Evolutionary conservation across 2,113 vertebrate species (phyloP), one percentile per base, ranked within the genome.

Genomic region (Sphaerodactylus townsendi): DNA sequence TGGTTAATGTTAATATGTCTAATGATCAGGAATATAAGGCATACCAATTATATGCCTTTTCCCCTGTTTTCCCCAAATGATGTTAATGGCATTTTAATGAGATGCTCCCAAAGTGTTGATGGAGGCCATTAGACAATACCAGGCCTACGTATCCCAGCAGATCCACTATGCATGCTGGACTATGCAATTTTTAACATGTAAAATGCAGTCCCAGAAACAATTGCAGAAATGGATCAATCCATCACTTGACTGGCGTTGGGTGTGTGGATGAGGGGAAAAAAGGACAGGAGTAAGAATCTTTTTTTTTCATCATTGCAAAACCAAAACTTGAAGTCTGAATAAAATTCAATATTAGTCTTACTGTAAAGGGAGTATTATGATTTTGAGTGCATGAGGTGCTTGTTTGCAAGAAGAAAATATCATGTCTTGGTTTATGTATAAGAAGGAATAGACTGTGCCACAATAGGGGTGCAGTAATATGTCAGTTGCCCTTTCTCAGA

Each of bases 401-500:
- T 17, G 15, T 77, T 71, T 77, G 35, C 85, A 79, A 37, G 74
- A 74, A 86, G 41, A 53, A 71, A 50, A 62, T 19, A 25, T 28
- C 73, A 85, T 37, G 69, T 3, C 46, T 37, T 2, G 17, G 77
- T 88, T 77, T 30, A 83, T 73, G 84, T 69, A 0, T 77, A 81
- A 87, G 56, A 28, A 71, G 79, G 10, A 73, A 64, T 11, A 48
- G 0, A 68, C 73, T 86, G 70, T 79, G 86, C 70, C 39, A 39
- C 53, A 89, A 83, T 80, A 73, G 91, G 35, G 41, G 75, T 85
- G 8, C 48, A 82, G 2, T 88, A 84, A 50, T 41, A 10, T 72
- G 81, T 48, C 84, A 78, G 79, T 2, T 93, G 76, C 62, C 87
- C 83, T 90, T 90, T 86, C 64, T 76, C 77, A 89, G 73, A 69